Evolutionary conservation across 2,113 vertebrate species (phyloP).

Genomic region (Xyliphius kryptos): DNA sequence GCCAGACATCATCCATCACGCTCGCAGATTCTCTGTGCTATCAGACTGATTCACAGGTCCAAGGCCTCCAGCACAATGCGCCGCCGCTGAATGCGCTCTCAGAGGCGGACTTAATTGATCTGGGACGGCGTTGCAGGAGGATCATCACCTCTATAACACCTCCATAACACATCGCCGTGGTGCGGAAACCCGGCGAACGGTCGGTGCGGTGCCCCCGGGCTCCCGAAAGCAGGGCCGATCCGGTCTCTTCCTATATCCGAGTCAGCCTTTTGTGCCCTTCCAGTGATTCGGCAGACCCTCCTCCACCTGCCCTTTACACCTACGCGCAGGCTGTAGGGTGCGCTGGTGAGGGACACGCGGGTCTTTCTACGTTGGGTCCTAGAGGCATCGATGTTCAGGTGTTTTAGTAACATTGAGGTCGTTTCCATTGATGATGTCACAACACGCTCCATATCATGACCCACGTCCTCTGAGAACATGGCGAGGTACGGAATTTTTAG

Average conservation of each 20-base stretch:
- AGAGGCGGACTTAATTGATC: slow-evolving; percentile 46
- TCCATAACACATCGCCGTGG: slow-evolving; percentile 41
- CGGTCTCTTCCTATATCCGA: background rate
- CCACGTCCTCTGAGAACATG: too few species aligned
- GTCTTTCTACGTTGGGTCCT: too few species aligned
- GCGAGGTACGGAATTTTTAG: too few species aligned
- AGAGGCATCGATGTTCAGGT: too few species aligned
- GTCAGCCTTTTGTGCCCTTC: too few species aligned
- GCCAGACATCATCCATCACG: slow-evolving; percentile 8
- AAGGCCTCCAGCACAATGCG: slow-evolving; percentile 24
- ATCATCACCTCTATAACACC: slow-evolving; percentile 56
- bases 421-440: too few species aligned
- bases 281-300: too few species aligned
- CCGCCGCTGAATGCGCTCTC: background rate
- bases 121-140: slow-evolving; percentile 53
- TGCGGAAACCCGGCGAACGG: slow-evolving; percentile 59
- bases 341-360: too few species aligned
- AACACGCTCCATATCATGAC: too few species aligned
- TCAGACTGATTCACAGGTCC: slow-evolving; percentile 16
- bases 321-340: too few species aligned
- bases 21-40: slow-evolving; percentile 4
- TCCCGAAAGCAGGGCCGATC: slow-evolving; percentile 41
- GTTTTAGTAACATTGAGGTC: too few species aligned
- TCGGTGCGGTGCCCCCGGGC: slow-evolving; percentile 47
- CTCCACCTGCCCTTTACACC: too few species aligned